Percentiles rank a stretch among this genome's conserved stretches.
Evolutionary conservation across 2,797 vertebrate species (phyloP).

Genomic region (Pitangus sulphuratus): DNA sequence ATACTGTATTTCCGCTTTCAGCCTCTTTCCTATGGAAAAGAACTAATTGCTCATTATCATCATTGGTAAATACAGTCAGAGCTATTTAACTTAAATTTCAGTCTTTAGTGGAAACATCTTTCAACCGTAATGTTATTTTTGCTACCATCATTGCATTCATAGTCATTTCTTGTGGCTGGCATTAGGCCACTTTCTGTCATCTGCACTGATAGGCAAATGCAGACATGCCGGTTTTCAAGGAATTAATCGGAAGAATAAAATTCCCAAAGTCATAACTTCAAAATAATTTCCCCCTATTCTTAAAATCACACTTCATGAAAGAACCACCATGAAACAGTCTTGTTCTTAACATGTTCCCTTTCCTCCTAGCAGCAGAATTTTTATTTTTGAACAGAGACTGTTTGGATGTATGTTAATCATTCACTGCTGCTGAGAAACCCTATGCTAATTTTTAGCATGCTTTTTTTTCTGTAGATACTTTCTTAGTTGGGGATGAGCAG

Average conservation of each 20-base stretch:
- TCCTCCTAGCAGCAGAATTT: not conserved
- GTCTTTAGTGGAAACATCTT: not conserved
- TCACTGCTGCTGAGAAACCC: not conserved
- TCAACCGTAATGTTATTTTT: not conserved
- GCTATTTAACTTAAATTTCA: not conserved
- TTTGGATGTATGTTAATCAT: not conserved
- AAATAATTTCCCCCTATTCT: not conserved
- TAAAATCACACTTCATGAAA: not conserved
- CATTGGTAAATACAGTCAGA: not conserved
- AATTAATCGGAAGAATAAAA: not conserved
- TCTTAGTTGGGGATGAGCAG: not conserved
- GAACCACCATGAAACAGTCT: not conserved
- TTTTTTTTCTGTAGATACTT: not conserved
- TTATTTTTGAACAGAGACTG: not conserved
- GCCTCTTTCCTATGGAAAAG: not conserved
- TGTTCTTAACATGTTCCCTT: not conserved
- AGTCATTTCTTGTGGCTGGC: not conserved
- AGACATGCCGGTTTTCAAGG: not conserved
- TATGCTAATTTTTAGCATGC: not conserved
- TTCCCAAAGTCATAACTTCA: not conserved
- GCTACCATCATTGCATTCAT: not conserved
- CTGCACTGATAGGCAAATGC: not conserved
- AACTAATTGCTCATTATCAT: not conserved
- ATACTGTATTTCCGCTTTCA: not conserved
- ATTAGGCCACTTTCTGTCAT: not conserved